A percentile compares a stretch with the other conserved stretches of the same genome.
Conservation (phyloP, 2,113 vertebrate genomes). For the Cynocephalus volans region DNA sequence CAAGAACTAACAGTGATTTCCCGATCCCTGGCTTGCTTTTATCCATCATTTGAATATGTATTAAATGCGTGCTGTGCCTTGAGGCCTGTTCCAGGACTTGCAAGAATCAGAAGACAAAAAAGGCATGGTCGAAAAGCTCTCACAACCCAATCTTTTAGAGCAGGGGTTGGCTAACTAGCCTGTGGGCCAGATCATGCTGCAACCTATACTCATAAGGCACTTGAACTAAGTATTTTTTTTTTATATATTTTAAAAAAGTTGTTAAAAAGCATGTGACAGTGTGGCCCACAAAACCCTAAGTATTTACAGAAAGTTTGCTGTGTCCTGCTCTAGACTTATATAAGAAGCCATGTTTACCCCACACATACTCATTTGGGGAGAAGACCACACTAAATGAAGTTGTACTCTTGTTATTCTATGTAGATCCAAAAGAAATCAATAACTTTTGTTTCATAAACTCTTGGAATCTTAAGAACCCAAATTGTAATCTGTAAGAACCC, state of each 20-base stretch:
- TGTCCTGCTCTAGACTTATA: background rate
- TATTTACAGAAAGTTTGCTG: background rate
- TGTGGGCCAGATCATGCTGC: background rate
- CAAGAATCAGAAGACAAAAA: constrained; percentile 1
- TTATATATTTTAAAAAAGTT: background rate
- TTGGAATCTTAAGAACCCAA: background rate
- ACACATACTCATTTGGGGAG: background rate
- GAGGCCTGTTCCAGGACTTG: background rate
- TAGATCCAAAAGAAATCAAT: background rate
- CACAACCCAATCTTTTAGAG: background rate
- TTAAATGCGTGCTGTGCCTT: background rate
- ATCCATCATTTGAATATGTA: background rate
- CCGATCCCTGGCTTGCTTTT: constrained; percentile 18
- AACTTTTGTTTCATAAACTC: background rate
- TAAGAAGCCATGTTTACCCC: background rate
- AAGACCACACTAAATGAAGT: background rate
- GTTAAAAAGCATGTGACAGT: background rate
- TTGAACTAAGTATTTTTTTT: background rate
- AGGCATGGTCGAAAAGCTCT: background rate
- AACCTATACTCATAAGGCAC: background rate
- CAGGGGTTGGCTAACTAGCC: background rate
- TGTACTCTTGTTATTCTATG: background rate
- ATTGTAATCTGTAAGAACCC: background rate
- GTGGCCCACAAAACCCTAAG: background rate
- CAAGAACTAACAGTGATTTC: background rate